phyloP scores from a whole-genome alignment of 2,888 invertebrate species.

The Philaethria dido region DNA sequence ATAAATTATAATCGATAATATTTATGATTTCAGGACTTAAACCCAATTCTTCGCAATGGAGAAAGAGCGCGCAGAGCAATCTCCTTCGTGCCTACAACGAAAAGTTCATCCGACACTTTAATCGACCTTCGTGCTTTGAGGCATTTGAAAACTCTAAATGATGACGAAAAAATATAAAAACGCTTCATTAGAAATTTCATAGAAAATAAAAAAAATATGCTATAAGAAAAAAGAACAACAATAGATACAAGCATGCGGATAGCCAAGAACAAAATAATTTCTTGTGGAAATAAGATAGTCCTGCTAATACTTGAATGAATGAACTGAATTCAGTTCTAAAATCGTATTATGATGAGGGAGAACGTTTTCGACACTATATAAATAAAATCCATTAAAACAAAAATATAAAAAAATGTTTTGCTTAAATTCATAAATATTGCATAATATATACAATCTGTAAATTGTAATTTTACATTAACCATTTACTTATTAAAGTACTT shows the following conservation, averaged over 20 bases:
- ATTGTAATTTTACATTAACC: too few species aligned
- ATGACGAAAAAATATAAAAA: constrained; percentile 63
- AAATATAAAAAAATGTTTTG: too few species aligned
- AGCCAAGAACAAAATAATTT: neutral
- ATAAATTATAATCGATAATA: neutral
- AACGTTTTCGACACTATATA: too few species aligned
- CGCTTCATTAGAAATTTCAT: neutral
- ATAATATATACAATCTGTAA: too few species aligned
- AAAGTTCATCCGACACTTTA: constrained; percentile 78
- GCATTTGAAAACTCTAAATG: constrained; percentile 68
- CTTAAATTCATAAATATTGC: too few species aligned
- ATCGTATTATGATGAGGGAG: too few species aligned
- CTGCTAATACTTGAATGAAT: neutral
- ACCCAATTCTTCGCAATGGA: constrained; percentile 82
- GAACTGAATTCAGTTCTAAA: neutral
- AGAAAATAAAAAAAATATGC: neutral
- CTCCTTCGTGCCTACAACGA: constrained; percentile 88
- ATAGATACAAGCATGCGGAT: neutral
- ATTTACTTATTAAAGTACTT: neutral
- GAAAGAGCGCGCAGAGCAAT: constrained; percentile 86
- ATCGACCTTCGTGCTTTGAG: constrained; percentile 74
- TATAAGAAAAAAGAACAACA: neutral
- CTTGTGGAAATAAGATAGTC: neutral
- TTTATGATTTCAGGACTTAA: constrained; percentile 66
- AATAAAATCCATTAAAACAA: too few species aligned